Conservation (phyloP, 2,797 vertebrate genomes). For the Lepus townsendii region DNA sequence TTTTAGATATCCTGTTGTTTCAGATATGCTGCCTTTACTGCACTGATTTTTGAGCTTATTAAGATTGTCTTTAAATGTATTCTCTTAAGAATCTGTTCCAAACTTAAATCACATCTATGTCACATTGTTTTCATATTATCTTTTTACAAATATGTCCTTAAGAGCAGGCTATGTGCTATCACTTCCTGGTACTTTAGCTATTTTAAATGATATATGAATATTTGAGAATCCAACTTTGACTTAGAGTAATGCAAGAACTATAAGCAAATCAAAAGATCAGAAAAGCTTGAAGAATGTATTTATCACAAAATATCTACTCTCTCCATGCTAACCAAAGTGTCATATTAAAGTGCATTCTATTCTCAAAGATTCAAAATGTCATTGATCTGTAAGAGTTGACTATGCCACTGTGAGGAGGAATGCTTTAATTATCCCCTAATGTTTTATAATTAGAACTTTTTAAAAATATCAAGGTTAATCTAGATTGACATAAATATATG, state of each 20-base stretch:
- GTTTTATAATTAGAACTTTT: constrained; percentile 36
- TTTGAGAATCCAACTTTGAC: constrained; percentile 24
- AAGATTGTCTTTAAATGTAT: background rate
- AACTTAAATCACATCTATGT: background rate
- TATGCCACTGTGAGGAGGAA: background rate
- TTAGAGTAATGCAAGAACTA: background rate
- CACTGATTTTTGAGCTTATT: constrained; percentile 32
- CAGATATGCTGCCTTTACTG: background rate
- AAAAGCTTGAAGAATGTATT: constrained; percentile 24
- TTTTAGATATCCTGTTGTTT: background rate
- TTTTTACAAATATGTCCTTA: background rate
- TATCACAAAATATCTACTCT: background rate
- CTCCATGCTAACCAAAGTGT: background rate
- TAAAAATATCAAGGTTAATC: constrained; percentile 8
- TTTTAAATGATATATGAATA: background rate
- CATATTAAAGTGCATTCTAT: background rate
- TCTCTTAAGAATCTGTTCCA: constrained; percentile 4
- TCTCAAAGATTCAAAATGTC: background rate
- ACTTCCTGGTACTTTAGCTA: background rate
- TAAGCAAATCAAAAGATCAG: background rate
- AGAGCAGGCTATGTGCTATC: background rate
- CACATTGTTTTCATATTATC: background rate
- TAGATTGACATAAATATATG: constrained; percentile 7
- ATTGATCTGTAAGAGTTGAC: background rate
- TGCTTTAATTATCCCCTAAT: background rate